Conservation (phyloP, 2,113 vertebrate species). For the Chamaetylas fuelleborni region DNA sequence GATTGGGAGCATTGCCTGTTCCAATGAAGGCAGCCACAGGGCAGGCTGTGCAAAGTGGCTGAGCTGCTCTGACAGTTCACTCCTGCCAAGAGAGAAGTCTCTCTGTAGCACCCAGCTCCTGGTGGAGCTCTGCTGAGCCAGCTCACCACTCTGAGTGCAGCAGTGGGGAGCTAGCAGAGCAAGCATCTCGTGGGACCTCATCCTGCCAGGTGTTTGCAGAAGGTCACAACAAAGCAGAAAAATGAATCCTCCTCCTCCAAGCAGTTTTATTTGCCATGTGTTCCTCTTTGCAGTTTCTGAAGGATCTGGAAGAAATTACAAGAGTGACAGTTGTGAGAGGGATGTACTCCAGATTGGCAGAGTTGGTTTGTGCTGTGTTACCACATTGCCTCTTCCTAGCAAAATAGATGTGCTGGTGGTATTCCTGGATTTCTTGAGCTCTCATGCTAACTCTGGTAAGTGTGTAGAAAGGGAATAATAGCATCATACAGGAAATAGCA, state of each 20-base stretch:
- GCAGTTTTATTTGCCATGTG: not conserved
- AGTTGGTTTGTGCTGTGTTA: not conserved
- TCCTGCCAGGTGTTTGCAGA: not conserved
- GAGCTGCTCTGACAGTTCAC: not conserved
- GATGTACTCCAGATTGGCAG: accelerated
- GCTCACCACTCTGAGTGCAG: not conserved
- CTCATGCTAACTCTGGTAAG: not conserved
- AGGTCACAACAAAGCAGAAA: not conserved
- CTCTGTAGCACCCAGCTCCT: not conserved
- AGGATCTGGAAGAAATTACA: not conserved
- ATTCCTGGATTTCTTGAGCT: not conserved
- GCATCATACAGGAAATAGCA: not conserved
- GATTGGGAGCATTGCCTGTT: not conserved
- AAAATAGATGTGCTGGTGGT: not conserved
- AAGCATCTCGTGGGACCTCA: not conserved
- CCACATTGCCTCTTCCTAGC: not conserved
- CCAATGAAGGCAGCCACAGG: not conserved
- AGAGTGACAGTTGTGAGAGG: not conserved
- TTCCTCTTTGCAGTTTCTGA: not conserved
- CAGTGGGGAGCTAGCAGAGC: not conserved
- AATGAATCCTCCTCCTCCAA: not conserved
- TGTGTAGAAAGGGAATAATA: not conserved
- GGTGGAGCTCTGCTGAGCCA: not conserved
- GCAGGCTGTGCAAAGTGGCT: not conserved
- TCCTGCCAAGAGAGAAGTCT: not conserved